phyloP scores from a whole-genome alignment of 2,113 vertebrate genomes.

The Stigmatopora nigra region DNA sequence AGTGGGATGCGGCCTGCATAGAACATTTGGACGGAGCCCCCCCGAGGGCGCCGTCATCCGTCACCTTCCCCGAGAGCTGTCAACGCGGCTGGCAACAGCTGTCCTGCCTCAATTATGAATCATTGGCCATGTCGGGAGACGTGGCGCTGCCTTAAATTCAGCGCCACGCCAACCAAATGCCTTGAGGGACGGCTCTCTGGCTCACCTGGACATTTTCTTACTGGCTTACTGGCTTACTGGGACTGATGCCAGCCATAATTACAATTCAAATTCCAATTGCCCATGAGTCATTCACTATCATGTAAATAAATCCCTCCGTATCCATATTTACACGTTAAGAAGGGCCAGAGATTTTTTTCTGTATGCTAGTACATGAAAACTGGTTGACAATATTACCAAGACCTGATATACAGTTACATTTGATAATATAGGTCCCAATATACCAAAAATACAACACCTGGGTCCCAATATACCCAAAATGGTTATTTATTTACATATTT shows the following conservation, averaged over 20 bases:
- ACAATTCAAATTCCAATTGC: too few relatives aligned
- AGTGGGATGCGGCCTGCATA: constrained; percentile 51
- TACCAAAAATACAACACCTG: constrained; percentile 4
- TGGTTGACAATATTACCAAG: too few relatives aligned
- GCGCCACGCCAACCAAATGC: constrained; percentile 47
- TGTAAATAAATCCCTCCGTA: too few relatives aligned
- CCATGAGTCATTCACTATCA: too few relatives aligned
- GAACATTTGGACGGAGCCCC: constrained; percentile 54
- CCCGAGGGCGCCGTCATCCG: constrained; percentile 60
- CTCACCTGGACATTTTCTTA: constrained; percentile 4
- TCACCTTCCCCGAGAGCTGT: constrained; percentile 62
- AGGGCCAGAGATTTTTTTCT: too few relatives aligned
- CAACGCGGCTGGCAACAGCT: constrained; percentile 65
- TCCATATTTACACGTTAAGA: too few relatives aligned
- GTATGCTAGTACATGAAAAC: too few relatives aligned
- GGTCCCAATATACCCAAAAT: too few relatives aligned
- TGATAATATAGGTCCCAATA: too few relatives aligned
- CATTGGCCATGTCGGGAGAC: constrained; percentile 62
- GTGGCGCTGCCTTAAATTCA: constrained; percentile 58
- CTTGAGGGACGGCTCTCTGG: constrained; percentile 40
- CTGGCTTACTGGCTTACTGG: background rate
- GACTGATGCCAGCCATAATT: too few relatives aligned
- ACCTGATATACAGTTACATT: too few relatives aligned
- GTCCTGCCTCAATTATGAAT: constrained; percentile 69
- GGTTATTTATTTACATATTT: too few relatives aligned